phyloP scores from a whole-genome alignment of 2,888 invertebrate species.

The Himalopsyche japonica region DNA sequence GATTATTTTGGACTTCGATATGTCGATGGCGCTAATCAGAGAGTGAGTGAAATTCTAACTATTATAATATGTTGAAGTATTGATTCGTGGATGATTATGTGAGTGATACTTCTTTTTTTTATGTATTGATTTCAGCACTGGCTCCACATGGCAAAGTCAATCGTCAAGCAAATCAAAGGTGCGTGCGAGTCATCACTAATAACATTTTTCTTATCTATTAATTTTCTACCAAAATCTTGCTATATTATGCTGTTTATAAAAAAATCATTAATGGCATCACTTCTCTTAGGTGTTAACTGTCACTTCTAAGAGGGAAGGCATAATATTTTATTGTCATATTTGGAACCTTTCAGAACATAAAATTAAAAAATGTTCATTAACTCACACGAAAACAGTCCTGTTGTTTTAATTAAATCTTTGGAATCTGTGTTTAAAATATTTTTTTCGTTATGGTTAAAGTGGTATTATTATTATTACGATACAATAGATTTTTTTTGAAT shows the following conservation, averaged over 20 bases:
- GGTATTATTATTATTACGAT: background rate
- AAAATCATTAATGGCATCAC: no score
- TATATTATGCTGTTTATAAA: no score
- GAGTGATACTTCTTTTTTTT: background rate
- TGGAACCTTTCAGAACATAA: no score
- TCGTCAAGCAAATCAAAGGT: slow-evolving; percentile 92
- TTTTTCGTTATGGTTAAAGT: background rate
- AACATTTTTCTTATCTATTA: background rate
- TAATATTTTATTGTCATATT: no score
- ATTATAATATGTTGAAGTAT: background rate
- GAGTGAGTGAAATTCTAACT: slow-evolving; percentile 63
- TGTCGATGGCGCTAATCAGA: slow-evolving; percentile 85
- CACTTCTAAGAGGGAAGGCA: no score
- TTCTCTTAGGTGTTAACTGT: no score
- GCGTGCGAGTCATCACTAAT: slow-evolving; percentile 43
- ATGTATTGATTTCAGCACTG: slow-evolving; percentile 78
- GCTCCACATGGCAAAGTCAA: slow-evolving; percentile 88
- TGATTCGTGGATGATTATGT: slow-evolving; percentile 4
- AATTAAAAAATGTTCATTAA: background rate
- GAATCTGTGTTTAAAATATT: no score
- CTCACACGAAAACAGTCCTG: background rate
- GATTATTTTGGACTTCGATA: slow-evolving; percentile 94
- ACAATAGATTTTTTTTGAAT: background rate
- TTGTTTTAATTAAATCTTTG: background rate
- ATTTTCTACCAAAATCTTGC: background rate